Evolutionary conservation across 2,888 invertebrate species (phyloP).

Genomic region (Deroplatys truncata): DNA sequence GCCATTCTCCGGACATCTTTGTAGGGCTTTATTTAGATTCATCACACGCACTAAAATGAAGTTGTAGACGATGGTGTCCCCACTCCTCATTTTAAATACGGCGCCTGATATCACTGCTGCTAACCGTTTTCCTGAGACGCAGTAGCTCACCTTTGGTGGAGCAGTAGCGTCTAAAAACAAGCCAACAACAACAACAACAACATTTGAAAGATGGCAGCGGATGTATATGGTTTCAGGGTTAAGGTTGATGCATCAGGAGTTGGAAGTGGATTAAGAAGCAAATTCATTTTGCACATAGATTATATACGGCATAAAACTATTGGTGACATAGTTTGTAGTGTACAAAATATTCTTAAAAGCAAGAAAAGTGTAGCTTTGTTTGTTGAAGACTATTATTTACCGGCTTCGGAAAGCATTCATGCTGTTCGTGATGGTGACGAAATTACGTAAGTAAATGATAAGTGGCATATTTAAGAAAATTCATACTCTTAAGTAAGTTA

Average conservation of each 20-base stretch:
- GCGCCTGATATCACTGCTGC: too few species aligned
- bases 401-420: neutral
- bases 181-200: too few species aligned
- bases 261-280: neutral
- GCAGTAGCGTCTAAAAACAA: too few species aligned
- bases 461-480: too few species aligned
- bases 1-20: too few species aligned
- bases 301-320: neutral
- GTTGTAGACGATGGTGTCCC: too few species aligned
- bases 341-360: neutral
- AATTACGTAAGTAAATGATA: neutral
- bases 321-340: neutral
- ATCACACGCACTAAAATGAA: too few species aligned
- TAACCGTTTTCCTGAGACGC: too few species aligned
- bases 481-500: too few species aligned
- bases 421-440: neutral
- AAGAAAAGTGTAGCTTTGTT: neutral
- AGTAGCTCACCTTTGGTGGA: too few species aligned
- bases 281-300: conserved; percentile 12
- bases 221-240: neutral
- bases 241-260: conserved; percentile 14
- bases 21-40: too few species aligned
- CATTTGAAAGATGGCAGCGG: neutral
- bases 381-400: neutral
- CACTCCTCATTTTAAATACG: too few species aligned